Evolutionary conservation across 2,113 vertebrate species (phyloP), one percentile per base, ranked within the genome.

Genomic region (Andinoacara biseriatus): DNA sequence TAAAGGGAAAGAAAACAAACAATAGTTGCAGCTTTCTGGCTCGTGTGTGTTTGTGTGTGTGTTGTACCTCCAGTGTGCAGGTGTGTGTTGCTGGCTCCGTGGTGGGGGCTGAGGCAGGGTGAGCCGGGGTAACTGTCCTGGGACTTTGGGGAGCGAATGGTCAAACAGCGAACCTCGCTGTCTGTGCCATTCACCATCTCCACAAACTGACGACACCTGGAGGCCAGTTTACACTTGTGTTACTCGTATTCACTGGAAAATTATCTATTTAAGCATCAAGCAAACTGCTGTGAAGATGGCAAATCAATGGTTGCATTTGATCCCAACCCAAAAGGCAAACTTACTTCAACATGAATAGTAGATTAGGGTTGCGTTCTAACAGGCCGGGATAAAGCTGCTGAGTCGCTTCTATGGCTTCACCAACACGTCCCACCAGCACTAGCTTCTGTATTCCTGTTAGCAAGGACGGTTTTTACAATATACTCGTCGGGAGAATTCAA

Each of bases 311-410:
- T 18, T 2, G 15, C 65, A 14, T 72, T 52, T 31, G 17, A 72
- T 31, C 3, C 65, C 10, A 20, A 4, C 24, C 20, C 61, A 33
- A 29, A 5, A 3, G 13, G 3, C 24, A 0, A 1, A 96, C 97
- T 97, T 95, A 99, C 98, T 99, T 99, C 94, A 99, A 97, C 97
- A 98, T 98, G 96, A 99, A 99, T 77, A 99, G 97, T 85, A 99
- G 96, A 94, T 99, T 98, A 72, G 98, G 98, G 81, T 99, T 99
- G 93, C 97, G 97, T 89, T 99, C 98, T 94, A 99, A 95, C 79
- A 99, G 97, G 80, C 97, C 96, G 20, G 98, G 98, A 74, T 99
- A 99, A 86, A 99, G 96, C 88, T 96, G 97, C 85, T 99, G 98
- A 58, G 98, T 99, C 81, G 97, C 97, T 75, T 99, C 98, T 84